A percentile compares a stretch with the other conserved stretches of the same genome.
These are phyloP conservation scores for Porites lutea DNA, from an alignment of 64 coral and sea anemone genomes.

Conservation along the genomic window DNA sequence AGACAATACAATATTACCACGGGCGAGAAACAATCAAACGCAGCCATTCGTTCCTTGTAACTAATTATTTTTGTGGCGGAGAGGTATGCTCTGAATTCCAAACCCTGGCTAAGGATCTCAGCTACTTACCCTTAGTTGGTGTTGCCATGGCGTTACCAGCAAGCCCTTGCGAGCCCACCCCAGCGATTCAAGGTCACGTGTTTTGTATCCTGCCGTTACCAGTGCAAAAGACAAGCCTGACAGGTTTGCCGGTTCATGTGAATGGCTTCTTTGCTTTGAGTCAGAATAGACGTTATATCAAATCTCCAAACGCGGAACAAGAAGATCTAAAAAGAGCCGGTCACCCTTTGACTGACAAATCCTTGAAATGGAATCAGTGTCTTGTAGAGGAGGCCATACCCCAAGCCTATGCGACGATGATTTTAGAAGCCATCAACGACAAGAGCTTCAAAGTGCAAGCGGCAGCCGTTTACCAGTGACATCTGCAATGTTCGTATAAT, in stretches of 20 bases:
- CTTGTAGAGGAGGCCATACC: constrained; percentile 80
- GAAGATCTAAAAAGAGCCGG: constrained; percentile 4
- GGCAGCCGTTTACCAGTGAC: background rate
- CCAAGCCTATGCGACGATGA: constrained; percentile 69
- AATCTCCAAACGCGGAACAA: constrained; percentile 84
- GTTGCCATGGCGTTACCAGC: constrained; percentile 39
- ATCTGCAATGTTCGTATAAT: too few relatives aligned
- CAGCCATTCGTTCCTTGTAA: constrained; percentile 73
- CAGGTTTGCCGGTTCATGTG: constrained; percentile 93
- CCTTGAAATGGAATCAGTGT: constrained; percentile 80
- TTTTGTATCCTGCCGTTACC: constrained; percentile 94
- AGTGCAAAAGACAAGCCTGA: constrained; percentile 79
- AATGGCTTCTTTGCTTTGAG: constrained; percentile 94
- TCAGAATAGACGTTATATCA: constrained; percentile 89
- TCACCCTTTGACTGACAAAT: constrained; percentile 69
- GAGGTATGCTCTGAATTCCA: constrained; percentile 39
- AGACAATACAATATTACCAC: background rate
- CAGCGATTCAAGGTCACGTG: constrained; percentile 22
- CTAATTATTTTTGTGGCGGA: constrained; percentile 62
- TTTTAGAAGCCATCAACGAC: constrained; percentile 34
- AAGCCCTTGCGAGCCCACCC: background rate
- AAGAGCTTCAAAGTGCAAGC: background rate
- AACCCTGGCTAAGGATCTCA: constrained; percentile 55
- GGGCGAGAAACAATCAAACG: background rate
- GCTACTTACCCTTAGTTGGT: constrained; percentile 82